A percentile compares a stretch with the other conserved stretches of the same genome.
phyloP scores from a whole-genome alignment of 92 coral and sea anemone genomes.

The Meandrina meandrites region DNA sequence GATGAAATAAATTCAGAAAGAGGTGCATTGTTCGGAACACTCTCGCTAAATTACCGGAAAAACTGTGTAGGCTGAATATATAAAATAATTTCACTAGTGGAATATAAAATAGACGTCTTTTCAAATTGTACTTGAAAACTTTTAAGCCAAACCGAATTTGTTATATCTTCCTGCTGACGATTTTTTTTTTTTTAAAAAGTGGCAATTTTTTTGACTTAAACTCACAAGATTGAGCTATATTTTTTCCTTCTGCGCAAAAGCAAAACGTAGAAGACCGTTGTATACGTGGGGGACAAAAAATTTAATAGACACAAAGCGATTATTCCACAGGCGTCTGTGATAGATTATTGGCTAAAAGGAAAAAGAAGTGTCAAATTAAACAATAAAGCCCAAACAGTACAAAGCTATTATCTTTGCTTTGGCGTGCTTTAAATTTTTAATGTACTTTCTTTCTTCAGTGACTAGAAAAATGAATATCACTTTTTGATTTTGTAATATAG shows the following conservation, averaged over 20 bases:
- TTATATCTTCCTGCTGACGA: background rate
- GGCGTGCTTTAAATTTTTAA: conserved; percentile 43
- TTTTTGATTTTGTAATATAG: background rate
- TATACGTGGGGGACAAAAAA: conserved; percentile 1
- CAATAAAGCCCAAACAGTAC: conserved; percentile 34
- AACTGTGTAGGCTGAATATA: background rate
- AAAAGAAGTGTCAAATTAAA: conserved; percentile 41
- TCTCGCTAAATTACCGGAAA: conserved; percentile 18
- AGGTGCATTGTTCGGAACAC: background rate
- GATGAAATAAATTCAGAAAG: background rate
- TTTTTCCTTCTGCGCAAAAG: background rate
- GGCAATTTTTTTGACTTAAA: background rate
- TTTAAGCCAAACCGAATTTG: background rate
- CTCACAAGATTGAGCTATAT: background rate
- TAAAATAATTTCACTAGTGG: conserved; percentile 1
- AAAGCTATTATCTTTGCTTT: conserved; percentile 32
- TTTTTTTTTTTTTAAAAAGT: background rate
- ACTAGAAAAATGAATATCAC: background rate
- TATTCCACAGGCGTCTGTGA: background rate
- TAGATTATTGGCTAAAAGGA: conserved; percentile 26
- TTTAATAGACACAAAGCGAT: conserved; percentile 10
- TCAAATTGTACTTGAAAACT: background rate
- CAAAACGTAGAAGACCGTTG: background rate
- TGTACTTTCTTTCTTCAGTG: conserved; percentile 5
- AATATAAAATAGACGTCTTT: conserved; percentile 12